These are phyloP conservation scores for Nyctibius grandis DNA, from an alignment of 2,797 vertebrate genomes.

Conservation along the genomic window DNA sequence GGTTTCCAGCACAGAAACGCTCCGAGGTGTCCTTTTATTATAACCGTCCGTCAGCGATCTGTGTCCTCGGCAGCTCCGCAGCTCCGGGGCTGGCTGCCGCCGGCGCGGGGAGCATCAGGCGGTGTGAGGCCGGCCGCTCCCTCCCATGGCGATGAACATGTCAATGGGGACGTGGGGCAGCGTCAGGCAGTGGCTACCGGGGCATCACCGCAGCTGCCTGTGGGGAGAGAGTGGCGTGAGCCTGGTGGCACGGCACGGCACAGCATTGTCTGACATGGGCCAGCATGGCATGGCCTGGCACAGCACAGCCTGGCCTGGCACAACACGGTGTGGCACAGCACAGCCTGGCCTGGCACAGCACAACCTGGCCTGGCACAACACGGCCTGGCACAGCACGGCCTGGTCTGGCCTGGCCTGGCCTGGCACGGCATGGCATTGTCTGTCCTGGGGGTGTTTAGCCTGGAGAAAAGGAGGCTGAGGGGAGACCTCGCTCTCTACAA, in stretches of 20 bases:
- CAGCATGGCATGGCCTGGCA: no score
- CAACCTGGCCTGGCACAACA: neutral
- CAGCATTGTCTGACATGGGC: neutral
- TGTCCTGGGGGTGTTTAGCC: no score
- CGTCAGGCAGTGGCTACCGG: conserved; percentile 73
- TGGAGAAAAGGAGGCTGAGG: no score
- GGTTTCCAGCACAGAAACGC: conserved; percentile 7
- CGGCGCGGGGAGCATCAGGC: conserved; percentile 22
- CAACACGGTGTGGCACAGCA: accelerated
- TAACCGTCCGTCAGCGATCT: conserved; percentile 57
- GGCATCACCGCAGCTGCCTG: conserved; percentile 73
- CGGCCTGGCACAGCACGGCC: no score
- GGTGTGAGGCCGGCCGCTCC: conserved; percentile 39
- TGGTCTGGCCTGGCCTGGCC: accelerated
- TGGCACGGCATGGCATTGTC: accelerated
- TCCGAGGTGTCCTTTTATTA: conserved; percentile 68
- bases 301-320: neutral
- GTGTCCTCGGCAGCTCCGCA: conserved; percentile 45
- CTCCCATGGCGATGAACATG: conserved; percentile 71
- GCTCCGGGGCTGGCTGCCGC: neutral
- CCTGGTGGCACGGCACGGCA: neutral
- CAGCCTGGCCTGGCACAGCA: no score
- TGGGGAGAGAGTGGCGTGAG: neutral
- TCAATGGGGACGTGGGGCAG: conserved; percentile 74
- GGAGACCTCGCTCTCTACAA: no score